Evolutionary conservation across 2,113 vertebrate species (phyloP).

Genomic region (Callionymus lyra): DNA sequence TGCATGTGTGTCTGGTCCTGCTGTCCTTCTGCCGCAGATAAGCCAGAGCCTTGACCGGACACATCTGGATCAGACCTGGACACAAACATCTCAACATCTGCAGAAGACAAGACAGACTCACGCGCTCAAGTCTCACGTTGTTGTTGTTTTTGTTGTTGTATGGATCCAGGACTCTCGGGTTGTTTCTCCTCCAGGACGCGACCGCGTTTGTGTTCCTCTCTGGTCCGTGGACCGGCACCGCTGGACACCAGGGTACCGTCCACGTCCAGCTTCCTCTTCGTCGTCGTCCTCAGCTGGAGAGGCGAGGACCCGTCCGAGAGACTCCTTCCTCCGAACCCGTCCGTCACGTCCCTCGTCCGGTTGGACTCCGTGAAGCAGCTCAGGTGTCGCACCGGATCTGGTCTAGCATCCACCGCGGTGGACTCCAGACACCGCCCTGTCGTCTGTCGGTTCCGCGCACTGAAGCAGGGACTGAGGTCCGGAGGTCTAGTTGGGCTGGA

Average conservation of each 20-base stretch:
- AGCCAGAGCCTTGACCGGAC: conserved; percentile 65
- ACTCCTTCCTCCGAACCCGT: too few species aligned
- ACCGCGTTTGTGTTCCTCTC: too few species aligned
- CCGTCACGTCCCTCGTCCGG: too few species aligned
- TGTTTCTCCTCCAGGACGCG: too few species aligned
- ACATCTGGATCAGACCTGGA: conserved; percentile 39
- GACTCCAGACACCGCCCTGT: conserved; percentile 12
- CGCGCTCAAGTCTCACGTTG: not conserved
- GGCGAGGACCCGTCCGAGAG: too few species aligned
- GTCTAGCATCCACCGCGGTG: not conserved
- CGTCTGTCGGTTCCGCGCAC: not conserved
- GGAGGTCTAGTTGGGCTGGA: conserved; percentile 29
- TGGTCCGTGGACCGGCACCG: too few species aligned
- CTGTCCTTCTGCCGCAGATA: conserved; percentile 51
- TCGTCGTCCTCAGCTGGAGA: too few species aligned
- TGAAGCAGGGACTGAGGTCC: not conserved
- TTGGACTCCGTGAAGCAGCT: not conserved
- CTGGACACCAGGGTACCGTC: too few species aligned
- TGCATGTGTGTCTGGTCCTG: not conserved
- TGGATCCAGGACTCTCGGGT: too few species aligned
- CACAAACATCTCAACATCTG: conserved; percentile 1
- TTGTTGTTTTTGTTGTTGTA: not conserved
- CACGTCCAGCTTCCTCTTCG: too few species aligned
- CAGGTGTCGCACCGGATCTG: not conserved
- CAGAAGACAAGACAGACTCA: not conserved